Evolutionary conservation across 2,113 vertebrate genomes (phyloP).

Genomic region (Trogon surrucura): DNA sequence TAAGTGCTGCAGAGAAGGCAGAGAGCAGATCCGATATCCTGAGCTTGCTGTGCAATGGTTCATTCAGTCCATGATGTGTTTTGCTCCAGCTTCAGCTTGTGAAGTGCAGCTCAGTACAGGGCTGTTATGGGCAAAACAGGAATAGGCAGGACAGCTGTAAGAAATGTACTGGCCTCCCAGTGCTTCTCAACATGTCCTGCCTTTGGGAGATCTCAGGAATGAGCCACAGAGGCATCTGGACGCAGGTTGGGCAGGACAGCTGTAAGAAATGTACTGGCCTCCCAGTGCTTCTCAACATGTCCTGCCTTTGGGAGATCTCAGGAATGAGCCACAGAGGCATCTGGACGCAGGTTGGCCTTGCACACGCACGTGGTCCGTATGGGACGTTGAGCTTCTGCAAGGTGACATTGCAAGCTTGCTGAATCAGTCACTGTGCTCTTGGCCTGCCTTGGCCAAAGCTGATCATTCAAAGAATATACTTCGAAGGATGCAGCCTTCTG

Average conservation of each 20-base stretch:
- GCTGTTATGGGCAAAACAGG: not conserved
- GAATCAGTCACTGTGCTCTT: not conserved
- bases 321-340: not conserved
- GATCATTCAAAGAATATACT: not conserved
- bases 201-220: not conserved
- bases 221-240: not conserved
- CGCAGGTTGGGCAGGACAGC: not conserved
- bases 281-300: not conserved
- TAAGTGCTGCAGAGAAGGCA: not conserved
- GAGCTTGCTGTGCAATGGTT: not conserved
- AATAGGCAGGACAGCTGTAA: not conserved
- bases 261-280: not conserved
- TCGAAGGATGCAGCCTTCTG: not conserved
- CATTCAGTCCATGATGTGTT: not conserved
- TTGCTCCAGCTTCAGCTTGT: not conserved
- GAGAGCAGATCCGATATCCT: not conserved
- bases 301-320: not conserved
- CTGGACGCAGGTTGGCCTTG: not conserved
- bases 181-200: not conserved
- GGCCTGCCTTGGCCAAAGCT: not conserved
- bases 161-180: not conserved
- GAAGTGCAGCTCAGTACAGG: not conserved
- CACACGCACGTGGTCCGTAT: not conserved
- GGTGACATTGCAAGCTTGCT: not conserved
- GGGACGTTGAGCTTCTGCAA: not conserved